A percentile compares a stretch with the other conserved stretches of the same genome.
Conservation (phyloP, 2,888 invertebrate genomes). For the Leptothorax acervorum region DNA sequence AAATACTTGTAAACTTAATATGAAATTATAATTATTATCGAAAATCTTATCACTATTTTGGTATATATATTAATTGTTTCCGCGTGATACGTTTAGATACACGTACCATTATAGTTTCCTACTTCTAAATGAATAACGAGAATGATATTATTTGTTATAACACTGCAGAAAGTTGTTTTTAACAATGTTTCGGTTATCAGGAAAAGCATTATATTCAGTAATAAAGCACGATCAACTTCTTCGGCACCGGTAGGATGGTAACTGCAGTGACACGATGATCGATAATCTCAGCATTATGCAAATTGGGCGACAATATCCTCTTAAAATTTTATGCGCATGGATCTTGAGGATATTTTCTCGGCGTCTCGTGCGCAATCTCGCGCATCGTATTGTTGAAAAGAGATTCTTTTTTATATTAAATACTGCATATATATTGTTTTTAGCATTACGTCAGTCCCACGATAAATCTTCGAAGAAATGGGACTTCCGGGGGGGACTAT, state of each 20-base stretch:
- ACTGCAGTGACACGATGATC: conserved; percentile 23
- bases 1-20: neutral
- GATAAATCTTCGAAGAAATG: conserved; percentile 42
- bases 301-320: conserved; percentile 22
- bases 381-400: neutral
- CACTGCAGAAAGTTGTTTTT: neutral
- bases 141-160: neutral
- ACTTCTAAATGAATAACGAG: neutral
- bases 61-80: neutral
- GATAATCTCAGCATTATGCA: conserved; percentile 39
- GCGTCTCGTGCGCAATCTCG: neutral
- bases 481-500: conserved; percentile 1
- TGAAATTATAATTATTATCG: conserved; percentile 1
- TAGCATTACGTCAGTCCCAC: neutral
- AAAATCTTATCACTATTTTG: neutral
- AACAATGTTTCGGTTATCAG: neutral
- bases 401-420: neutral
- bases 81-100: neutral
- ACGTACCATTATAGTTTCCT: neutral
- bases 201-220: neutral
- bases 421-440: conserved; percentile 8
- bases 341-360: neutral
- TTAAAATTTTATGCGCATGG: conserved; percentile 1
- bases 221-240: neutral
- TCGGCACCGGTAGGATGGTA: neutral